Conservation (phyloP, 2,888 invertebrate species). For the Scaptomyza parva region DNA sequence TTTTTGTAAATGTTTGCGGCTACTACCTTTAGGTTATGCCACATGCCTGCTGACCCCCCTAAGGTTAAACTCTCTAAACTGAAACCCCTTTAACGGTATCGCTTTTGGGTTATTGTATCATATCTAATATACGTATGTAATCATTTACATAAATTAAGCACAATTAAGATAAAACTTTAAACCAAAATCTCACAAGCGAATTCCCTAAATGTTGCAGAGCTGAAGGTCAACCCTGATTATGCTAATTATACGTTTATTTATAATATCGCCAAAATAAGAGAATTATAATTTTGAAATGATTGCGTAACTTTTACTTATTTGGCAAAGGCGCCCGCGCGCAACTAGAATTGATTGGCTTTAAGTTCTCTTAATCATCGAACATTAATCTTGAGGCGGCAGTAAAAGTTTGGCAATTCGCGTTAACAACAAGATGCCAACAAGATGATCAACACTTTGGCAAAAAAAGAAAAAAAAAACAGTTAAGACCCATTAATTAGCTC, state of each 20-base stretch:
- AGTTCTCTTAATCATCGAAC: conserved; percentile 40
- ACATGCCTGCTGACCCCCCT: conserved; percentile 12
- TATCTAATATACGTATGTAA: conserved; percentile 5
- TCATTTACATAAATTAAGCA: conserved; percentile 62
- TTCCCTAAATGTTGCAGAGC: conserved; percentile 25
- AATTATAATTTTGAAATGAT: conserved; percentile 13
- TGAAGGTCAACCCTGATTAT: conserved; percentile 57
- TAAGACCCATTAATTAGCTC: conserved; percentile 63
- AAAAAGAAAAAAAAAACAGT: conserved; percentile 27
- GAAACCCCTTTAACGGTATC: conserved; percentile 35
- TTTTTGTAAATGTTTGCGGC: conserved; percentile 30
- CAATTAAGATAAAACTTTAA: conserved; percentile 41
- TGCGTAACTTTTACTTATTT: conserved; percentile 20
- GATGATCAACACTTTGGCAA: conserved; percentile 61
- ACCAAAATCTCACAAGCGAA: background rate
- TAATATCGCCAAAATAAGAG: background rate
- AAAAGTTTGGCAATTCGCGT: conserved; percentile 6
- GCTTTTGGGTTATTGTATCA: conserved; percentile 23
- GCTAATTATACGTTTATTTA: conserved; percentile 36
- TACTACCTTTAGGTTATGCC: conserved; percentile 28
- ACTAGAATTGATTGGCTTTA: conserved; percentile 16
- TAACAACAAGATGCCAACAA: conserved; percentile 60
- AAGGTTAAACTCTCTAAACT: conserved; percentile 11
- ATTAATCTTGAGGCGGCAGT: conserved; percentile 15
- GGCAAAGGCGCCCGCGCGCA: conserved; percentile 2